Conservation (phyloP, 2,113 vertebrate species). For the Strigops habroptila region DNA sequence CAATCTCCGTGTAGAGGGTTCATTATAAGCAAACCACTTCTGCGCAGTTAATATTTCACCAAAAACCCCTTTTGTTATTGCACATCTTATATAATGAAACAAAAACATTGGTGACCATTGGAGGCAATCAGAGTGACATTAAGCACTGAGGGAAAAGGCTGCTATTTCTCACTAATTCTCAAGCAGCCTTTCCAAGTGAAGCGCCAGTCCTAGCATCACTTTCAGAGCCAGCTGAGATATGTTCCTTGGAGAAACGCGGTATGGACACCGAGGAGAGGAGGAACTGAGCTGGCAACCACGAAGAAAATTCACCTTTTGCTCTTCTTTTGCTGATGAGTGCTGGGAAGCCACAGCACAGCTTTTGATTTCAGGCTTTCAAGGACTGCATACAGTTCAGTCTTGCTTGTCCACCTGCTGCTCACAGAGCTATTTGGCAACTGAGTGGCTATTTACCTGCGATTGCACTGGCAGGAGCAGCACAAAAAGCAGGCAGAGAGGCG, state of each 20-base stretch:
- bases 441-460: neutral
- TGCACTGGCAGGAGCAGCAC: neutral
- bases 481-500: neutral
- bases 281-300: neutral
- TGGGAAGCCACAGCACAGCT: neutral
- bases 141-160: fast-evolving
- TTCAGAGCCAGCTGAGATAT: neutral
- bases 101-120: neutral
- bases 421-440: neutral
- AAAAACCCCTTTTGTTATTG: neutral
- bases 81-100: neutral
- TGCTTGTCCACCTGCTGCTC: neutral
- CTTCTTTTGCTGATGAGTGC: neutral
- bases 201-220: fast-evolving
- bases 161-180: neutral
- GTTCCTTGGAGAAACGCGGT: neutral
- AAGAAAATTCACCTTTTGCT: neutral
- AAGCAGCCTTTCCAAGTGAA: neutral
- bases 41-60: neutral
- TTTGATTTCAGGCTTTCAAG: neutral
- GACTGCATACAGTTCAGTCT: neutral
- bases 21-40: neutral
- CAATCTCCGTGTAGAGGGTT: neutral
- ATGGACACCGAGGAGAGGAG: neutral
- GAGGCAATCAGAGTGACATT: neutral